Percentiles rank a stretch among this genome's conserved stretches.
These are phyloP conservation scores for Drosophila lutescens DNA, from an alignment of 2,888 invertebrate genomes.

Conservation along the genomic window DNA sequence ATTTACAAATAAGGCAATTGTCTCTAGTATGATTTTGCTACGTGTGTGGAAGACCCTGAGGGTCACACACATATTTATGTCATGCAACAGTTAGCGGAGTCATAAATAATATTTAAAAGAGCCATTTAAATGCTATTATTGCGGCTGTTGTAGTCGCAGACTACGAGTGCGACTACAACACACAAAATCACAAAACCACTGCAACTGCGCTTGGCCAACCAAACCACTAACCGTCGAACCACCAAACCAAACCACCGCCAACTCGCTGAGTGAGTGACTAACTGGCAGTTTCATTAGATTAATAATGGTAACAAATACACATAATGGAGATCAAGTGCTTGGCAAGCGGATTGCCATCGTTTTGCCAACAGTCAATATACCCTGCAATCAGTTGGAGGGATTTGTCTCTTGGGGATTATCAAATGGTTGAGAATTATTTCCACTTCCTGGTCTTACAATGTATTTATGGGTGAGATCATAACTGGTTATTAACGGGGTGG, in stretches of 20 bases:
- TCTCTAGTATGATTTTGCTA: slow-evolving; percentile 16
- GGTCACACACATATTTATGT: slow-evolving; percentile 51
- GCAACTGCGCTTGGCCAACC: slow-evolving; percentile 31
- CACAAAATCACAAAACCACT: slow-evolving; percentile 1
- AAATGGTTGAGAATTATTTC: neutral
- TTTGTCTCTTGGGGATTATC: slow-evolving; percentile 6
- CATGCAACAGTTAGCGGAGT: slow-evolving; percentile 58
- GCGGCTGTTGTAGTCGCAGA: slow-evolving; percentile 23
- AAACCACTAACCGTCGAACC: neutral
- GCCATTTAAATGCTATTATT: slow-evolving; percentile 72
- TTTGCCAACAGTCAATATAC: slow-evolving; percentile 25
- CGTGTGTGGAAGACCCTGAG: slow-evolving; percentile 25
- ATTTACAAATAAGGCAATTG: slow-evolving; percentile 38
- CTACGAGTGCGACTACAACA: slow-evolving; percentile 4
- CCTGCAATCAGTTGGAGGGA: slow-evolving; percentile 11
- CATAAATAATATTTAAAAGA: slow-evolving; percentile 74
- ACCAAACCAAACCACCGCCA: slow-evolving; percentile 12
- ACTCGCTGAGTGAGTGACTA: slow-evolving; percentile 27
- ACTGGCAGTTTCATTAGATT: slow-evolving; percentile 46
- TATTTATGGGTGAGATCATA: neutral
- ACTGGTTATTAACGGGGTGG: neutral
- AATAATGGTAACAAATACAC: slow-evolving; percentile 35
- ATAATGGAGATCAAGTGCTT: slow-evolving; percentile 32
- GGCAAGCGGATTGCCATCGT: neutral
- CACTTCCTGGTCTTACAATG: slow-evolving; percentile 8